Evolutionary conservation across 2,113 vertebrate genomes (phyloP), one percentile per base, ranked within the genome.

Genomic region (Menidia beryllina): DNA sequence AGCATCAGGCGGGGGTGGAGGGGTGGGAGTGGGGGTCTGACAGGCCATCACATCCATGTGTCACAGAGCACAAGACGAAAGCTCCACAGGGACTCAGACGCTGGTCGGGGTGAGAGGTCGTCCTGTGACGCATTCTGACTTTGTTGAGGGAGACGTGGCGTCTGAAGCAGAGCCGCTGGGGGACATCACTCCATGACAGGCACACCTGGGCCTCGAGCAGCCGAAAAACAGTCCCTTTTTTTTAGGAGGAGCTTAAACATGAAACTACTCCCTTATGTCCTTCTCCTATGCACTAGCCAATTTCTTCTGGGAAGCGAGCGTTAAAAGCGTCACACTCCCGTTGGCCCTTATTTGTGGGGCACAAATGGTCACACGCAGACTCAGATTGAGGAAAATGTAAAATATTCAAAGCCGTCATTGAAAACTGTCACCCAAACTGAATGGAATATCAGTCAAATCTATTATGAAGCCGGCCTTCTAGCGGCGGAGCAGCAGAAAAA

Each of bases 21-120:
- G 10, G 21, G n/a, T n/a, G n/a, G n/a, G n/a, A n/a, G n/a, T n/a
- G n/a, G n/a, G 19, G 52, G 2, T 63, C 7, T 86, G 87, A 84
- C 88, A 89, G 84, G 69, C 79, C 79, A 60, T 81, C 85, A 72
- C 65, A 67, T 84, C 61, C 60, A 15, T 20, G 60, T 83, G 87
- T 80, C 87, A 88, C 39, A 0, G 58, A 72, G 72, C 51, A 39
- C 69, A 14, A 69, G 75, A 75, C 49, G 9, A 62, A 61, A n/a
- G 54, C 69, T 73, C 79, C 53, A 1, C 7, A 12, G 83, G 77
- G 81, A 69, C 57, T 13, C 8, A 72, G 76, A 83, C 43, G 63
- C 68, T 20, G 75, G 69, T 30, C 3, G 5, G 61, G 84, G 73
- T 75, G 14, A 86, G 20, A 75, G 81, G 82, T 85, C 69, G 12